These are phyloP conservation scores for Sitophilus oryzae DNA, from an alignment of 1,140 invertebrate genomes.

Conservation along the genomic window DNA sequence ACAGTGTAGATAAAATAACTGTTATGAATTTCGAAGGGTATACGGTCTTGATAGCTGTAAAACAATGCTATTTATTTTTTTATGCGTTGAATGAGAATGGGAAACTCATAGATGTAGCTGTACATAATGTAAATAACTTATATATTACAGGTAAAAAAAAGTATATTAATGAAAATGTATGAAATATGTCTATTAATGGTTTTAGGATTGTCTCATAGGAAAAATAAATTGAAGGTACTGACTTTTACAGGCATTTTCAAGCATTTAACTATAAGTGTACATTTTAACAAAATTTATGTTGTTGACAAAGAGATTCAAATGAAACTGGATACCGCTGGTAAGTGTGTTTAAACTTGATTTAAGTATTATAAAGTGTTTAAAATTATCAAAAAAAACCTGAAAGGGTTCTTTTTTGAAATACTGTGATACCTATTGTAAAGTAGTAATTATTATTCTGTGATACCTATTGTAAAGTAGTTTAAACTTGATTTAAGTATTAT, in stretches of 20 bases:
- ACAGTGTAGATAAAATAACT: constrained; percentile 23
- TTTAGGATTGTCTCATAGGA: constrained; percentile 26
- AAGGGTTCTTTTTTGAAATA: too few relatives aligned
- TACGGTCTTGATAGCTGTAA: constrained; percentile 25
- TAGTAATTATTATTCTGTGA: too few relatives aligned
- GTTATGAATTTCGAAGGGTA: constrained; percentile 16
- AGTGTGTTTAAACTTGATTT: too few relatives aligned
- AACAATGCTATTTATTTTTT: constrained; percentile 29
- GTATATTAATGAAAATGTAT: background rate
- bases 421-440: too few relatives aligned
- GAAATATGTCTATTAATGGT: background rate
- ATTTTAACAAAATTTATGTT: constrained; percentile 22
- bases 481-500: too few relatives aligned
- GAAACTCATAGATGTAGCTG: constrained; percentile 22
- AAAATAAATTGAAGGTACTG: constrained; percentile 29
- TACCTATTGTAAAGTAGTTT: too few relatives aligned
- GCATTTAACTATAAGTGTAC: constrained; percentile 28
- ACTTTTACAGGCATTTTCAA: constrained; percentile 28
- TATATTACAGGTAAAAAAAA: constrained; percentile 27
- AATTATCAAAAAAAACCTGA: too few relatives aligned
- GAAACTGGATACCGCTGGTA: constrained; percentile 26
- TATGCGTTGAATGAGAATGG: constrained; percentile 20
- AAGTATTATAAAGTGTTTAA: too few relatives aligned
- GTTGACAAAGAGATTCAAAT: constrained; percentile 24
- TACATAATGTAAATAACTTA: constrained; percentile 22